These are phyloP conservation scores for Argyrosomus regius DNA, from an alignment of 2,797 vertebrate genomes.

Conservation along the genomic window DNA sequence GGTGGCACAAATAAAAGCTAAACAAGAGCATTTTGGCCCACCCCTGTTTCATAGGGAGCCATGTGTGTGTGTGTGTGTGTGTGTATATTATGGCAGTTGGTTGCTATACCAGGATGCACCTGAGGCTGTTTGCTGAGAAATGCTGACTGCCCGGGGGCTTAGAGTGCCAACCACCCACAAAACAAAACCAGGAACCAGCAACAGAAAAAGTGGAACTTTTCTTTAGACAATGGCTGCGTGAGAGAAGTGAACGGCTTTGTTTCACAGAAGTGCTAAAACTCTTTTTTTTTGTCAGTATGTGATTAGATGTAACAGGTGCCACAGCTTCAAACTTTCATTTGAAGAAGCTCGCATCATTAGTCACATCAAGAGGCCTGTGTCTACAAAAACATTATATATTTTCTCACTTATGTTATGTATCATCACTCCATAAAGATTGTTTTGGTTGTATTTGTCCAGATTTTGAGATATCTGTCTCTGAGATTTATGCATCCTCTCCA, in stretches of 20 bases:
- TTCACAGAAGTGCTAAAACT: conserved; percentile 34
- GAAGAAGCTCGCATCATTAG: not conserved
- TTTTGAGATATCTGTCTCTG: not conserved
- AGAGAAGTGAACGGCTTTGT: conserved; percentile 46
- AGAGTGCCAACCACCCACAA: conserved; percentile 40
- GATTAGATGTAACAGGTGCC: not conserved
- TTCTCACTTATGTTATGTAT: not conserved
- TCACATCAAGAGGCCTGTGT: not conserved
- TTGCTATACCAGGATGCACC: conserved; percentile 71
- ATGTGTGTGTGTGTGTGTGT: conserved; percentile 17
- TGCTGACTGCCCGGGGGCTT: conserved; percentile 50
- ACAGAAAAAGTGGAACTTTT: conserved; percentile 75
- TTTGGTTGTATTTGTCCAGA: not conserved
- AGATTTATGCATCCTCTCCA: not conserved
- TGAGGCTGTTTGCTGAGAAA: conserved; percentile 76
- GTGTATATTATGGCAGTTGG: conserved; percentile 64
- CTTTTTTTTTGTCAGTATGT: not conserved
- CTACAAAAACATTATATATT: no score
- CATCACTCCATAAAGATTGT: not conserved
- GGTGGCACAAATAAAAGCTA: not conserved
- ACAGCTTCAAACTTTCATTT: not conserved
- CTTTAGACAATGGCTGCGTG: conserved; percentile 56
- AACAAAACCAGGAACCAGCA: conserved; percentile 77
- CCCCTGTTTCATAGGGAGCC: not conserved
- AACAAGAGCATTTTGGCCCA: conserved; percentile 6